Percentiles rank a stretch among this genome's conserved stretches.
Evolutionary conservation across 2,797 vertebrate genomes (phyloP).

Genomic region (Mastacembelus armatus): DNA sequence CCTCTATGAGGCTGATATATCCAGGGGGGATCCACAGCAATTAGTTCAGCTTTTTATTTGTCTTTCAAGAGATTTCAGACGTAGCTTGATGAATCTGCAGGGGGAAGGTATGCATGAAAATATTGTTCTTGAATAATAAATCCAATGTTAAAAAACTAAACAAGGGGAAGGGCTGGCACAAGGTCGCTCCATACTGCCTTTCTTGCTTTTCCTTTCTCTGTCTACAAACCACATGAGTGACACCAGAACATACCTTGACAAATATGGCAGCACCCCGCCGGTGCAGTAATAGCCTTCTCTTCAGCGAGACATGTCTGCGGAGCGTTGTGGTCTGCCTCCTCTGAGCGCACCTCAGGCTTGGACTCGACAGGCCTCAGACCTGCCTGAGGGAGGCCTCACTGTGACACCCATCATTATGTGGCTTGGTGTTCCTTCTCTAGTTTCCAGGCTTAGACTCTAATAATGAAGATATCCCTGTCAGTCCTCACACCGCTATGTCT

Average conservation of each 20-base stretch:
- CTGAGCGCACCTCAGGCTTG: slow-evolving; percentile 46
- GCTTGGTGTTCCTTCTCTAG: slow-evolving; percentile 65
- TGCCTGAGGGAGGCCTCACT: slow-evolving; percentile 66
- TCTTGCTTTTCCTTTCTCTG: neutral
- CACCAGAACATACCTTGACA: slow-evolving; percentile 54
- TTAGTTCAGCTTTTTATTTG: slow-evolving; percentile 79
- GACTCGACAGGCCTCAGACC: slow-evolving; percentile 70
- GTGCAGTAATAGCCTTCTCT: slow-evolving; percentile 34
- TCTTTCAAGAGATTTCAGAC: slow-evolving; percentile 65
- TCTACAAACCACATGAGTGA: slow-evolving; percentile 45
- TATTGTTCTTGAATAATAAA: slow-evolving; percentile 51
- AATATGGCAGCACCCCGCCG: slow-evolving; percentile 36
- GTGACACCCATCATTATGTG: slow-evolving; percentile 77
- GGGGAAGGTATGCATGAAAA: slow-evolving; percentile 47
- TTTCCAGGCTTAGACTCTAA: slow-evolving; percentile 62
- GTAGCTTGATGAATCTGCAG: slow-evolving; percentile 54
- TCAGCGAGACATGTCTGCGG: slow-evolving; percentile 42
- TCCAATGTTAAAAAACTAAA: slow-evolving; percentile 48
- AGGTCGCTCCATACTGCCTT: slow-evolving; percentile 2
- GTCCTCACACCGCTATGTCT: slow-evolving; percentile 39
- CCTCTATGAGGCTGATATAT: slow-evolving; percentile 68
- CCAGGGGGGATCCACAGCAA: slow-evolving; percentile 69
- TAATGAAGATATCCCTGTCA: slow-evolving; percentile 68
- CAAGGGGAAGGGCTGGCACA: slow-evolving; percentile 5
- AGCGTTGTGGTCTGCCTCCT: slow-evolving; percentile 52